A percentile compares a stretch with the other conserved stretches of the same genome.
Evolutionary conservation across 2,113 vertebrate species (phyloP).

Genomic region (Solea solea): DNA sequence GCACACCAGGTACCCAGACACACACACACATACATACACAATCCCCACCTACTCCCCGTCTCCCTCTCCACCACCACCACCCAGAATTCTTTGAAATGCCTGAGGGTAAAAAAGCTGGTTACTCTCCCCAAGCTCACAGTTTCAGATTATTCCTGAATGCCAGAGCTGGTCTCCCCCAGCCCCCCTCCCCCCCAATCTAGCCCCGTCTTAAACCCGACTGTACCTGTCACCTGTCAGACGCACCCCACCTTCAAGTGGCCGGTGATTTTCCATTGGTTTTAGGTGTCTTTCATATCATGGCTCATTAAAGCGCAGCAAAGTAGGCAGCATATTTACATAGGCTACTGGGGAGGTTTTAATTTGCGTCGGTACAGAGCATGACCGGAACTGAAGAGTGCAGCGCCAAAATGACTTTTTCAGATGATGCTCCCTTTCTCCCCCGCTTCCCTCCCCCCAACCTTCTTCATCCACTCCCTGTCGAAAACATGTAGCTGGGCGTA

Average conservation of each 20-base stretch:
- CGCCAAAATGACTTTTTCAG: constrained; percentile 83
- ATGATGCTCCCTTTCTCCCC: constrained; percentile 42
- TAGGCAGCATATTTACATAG: constrained; percentile 83
- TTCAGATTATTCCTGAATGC: constrained; percentile 76
- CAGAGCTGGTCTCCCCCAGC: constrained; percentile 61
- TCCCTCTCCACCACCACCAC: constrained; percentile 53
- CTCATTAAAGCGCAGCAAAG: constrained; percentile 86
- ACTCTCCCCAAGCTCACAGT: constrained; percentile 72
- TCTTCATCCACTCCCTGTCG: constrained; percentile 58
- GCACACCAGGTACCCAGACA: constrained; percentile 44
- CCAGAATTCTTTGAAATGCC: constrained; percentile 75
- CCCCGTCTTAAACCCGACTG: constrained; percentile 63
- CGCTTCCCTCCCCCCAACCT: constrained; percentile 23
- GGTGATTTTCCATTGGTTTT: constrained; percentile 82
- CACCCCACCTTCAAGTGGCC: constrained; percentile 80
- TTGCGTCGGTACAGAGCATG: constrained; percentile 83
- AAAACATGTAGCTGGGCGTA: constrained; percentile 79
- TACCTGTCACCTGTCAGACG: constrained; percentile 83
- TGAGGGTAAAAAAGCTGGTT: constrained; percentile 77
- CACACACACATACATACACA: constrained; percentile 32
- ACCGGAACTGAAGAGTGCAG: constrained; percentile 84
- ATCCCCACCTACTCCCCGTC: constrained; percentile 46
- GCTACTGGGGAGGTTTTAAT: constrained; percentile 83
- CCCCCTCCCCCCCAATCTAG: constrained; percentile 27
- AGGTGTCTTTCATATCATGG: constrained; percentile 86